phyloP scores from a whole-genome alignment of 2,888 invertebrate species.

The Caenorhabditis macrosperma region DNA sequence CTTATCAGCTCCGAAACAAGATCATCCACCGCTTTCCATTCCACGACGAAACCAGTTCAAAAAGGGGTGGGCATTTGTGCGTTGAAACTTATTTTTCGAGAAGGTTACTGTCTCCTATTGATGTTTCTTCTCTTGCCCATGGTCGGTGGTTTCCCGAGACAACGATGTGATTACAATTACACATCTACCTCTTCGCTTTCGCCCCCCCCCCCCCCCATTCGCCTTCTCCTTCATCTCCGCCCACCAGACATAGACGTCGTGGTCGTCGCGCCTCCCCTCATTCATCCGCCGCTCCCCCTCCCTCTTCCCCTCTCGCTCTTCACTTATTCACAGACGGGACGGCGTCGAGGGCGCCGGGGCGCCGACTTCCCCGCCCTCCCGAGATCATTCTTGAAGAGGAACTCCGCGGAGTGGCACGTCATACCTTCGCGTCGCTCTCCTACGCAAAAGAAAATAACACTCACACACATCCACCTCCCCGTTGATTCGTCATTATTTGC shows the following conservation, averaged over 20 bases:
- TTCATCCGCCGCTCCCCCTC: slow-evolving; percentile 33
- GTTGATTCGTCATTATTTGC: slow-evolving; percentile 44
- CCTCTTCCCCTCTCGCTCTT: slow-evolving; percentile 11
- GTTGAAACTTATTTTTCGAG: neutral
- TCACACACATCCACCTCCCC: slow-evolving; percentile 10
- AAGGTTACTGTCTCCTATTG: too few relatives aligned
- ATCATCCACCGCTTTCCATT: slow-evolving; percentile 12
- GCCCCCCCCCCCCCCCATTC: neutral
- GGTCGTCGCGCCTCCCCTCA: slow-evolving; percentile 28
- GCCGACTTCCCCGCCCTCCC: slow-evolving; percentile 3
- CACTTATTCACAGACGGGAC: slow-evolving; percentile 23
- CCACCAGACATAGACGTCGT: slow-evolving; percentile 52
- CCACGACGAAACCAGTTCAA: slow-evolving; percentile 25
- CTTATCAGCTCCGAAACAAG: slow-evolving; percentile 17
- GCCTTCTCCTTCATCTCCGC: slow-evolving; percentile 21
- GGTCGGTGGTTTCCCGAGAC: slow-evolving; percentile 14
- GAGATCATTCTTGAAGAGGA: neutral
- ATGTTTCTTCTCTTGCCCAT: neutral
- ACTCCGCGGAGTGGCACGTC: slow-evolving; percentile 19
- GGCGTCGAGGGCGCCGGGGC: slow-evolving; percentile 18
- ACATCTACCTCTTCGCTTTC: slow-evolving; percentile 30
- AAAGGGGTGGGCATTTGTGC: slow-evolving; percentile 13
- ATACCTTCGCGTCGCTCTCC: slow-evolving; percentile 4
- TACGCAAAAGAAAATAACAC: slow-evolving; percentile 7
- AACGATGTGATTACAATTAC: slow-evolving; percentile 27